Evolutionary conservation across 2,888 invertebrate genomes (phyloP).

Genomic region (Spilosoma lubricipeda): DNA sequence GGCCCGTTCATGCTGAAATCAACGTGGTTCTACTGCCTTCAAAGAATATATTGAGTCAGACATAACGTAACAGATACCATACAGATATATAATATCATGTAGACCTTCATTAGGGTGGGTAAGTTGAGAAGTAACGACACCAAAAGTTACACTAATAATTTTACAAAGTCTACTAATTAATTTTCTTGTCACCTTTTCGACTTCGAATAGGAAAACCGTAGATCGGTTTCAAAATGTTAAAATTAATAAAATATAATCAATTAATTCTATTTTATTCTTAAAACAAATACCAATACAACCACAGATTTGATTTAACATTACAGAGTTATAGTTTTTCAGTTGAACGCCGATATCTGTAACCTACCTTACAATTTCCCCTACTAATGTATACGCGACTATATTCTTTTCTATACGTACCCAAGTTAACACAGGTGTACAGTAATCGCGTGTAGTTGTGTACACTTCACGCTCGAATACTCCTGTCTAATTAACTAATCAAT

Average conservation of each 20-base stretch:
- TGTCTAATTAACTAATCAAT: constrained; percentile 58
- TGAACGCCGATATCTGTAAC: neutral
- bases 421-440: neutral
- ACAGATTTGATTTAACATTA: neutral
- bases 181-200: neutral
- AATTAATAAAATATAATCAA: too few species aligned
- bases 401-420: neutral
- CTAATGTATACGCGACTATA: constrained; percentile 14
- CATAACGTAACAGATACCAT: too few species aligned
- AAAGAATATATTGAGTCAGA: too few species aligned
- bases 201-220: too few species aligned
- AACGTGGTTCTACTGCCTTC: too few species aligned
- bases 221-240: too few species aligned
- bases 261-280: neutral
- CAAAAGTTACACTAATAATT: too few species aligned
- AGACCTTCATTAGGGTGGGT: too few species aligned
- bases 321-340: constrained; percentile 2
- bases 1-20: too few species aligned
- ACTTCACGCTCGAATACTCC: constrained; percentile 39
- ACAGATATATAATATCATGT: too few species aligned
- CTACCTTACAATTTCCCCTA: constrained; percentile 9
- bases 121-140: too few species aligned
- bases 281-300: neutral
- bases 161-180: neutral
- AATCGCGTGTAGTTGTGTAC: constrained; percentile 21